Percentiles rank a stretch among this genome's conserved stretches.
Evolutionary conservation across 2,797 vertebrate genomes (phyloP).

Genomic region (Etheostoma perlongum): DNA sequence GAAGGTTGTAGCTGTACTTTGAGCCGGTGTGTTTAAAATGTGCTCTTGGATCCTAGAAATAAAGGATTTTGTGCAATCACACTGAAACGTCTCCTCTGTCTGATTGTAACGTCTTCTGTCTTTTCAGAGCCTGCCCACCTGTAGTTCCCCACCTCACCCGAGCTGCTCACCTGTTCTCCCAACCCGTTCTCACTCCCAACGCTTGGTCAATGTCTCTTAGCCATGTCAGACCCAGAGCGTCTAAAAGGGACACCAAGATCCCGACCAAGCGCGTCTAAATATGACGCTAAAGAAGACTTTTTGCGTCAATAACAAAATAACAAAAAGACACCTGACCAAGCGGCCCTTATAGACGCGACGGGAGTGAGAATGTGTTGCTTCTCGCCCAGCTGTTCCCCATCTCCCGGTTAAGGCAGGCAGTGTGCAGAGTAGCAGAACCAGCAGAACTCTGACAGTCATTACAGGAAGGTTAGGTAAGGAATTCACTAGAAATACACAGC

Average conservation of each 20-base stretch:
- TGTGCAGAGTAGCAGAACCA: constrained; percentile 16
- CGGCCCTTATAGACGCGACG: no score
- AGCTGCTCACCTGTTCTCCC: constrained; percentile 4
- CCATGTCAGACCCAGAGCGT: no score
- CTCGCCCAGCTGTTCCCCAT: no score
- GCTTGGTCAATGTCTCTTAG: no score
- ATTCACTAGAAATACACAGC: background rate
- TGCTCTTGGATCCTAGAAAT: constrained; percentile 76
- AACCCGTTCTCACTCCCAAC: no score
- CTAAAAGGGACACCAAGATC: no score
- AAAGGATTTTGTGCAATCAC: constrained; percentile 83
- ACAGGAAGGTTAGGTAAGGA: constrained; percentile 42
- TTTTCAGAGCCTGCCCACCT: constrained; percentile 20
- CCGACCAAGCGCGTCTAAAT: no score
- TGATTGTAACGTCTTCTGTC: constrained; percentile 11
- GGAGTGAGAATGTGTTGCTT: no score
- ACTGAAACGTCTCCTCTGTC: background rate
- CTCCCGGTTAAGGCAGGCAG: background rate
- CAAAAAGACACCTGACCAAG: no score
- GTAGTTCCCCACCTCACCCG: constrained; percentile 22
- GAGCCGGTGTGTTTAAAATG: constrained; percentile 68
- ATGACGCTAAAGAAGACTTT: no score
- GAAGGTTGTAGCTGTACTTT: constrained; percentile 58
- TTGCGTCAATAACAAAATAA: no score
- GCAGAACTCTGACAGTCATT: background rate